These are phyloP conservation scores for Venusia cambrica DNA, from an alignment of 2,888 invertebrate genomes.

Conservation along the genomic window DNA sequence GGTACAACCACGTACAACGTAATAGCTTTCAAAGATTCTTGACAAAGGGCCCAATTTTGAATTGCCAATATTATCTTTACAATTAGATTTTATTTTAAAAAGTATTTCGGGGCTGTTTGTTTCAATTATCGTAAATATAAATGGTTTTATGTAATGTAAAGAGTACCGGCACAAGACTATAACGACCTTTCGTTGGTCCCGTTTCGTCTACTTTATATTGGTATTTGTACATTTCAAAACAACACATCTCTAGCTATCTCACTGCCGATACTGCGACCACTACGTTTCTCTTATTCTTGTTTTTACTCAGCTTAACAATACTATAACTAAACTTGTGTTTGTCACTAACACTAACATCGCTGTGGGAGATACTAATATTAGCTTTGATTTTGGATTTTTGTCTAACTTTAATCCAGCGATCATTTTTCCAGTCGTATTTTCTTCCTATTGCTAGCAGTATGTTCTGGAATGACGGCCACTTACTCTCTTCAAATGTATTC, in stretches of 20 bases:
- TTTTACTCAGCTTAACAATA: slow-evolving; percentile 65
- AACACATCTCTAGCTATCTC: slow-evolving; percentile 51
- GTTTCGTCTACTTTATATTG: slow-evolving; percentile 53
- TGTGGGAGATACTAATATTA: slow-evolving; percentile 22
- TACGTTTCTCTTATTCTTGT: slow-evolving; percentile 66
- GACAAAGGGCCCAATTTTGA: too few species aligned
- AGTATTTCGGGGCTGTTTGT: too few species aligned
- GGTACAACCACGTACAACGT: too few species aligned
- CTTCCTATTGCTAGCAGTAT: slow-evolving; percentile 63
- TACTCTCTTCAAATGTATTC: slow-evolving; percentile 19
- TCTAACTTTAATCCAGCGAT: slow-evolving; percentile 72
- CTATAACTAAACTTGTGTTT: slow-evolving; percentile 71
- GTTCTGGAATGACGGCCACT: slow-evolving; percentile 72
- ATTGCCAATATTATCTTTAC: too few species aligned
- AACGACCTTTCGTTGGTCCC: slow-evolving; percentile 65
- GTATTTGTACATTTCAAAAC: slow-evolving; percentile 33
- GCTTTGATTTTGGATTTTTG: slow-evolving; percentile 42
- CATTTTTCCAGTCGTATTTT: slow-evolving; percentile 74
- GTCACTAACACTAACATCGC: slow-evolving; percentile 46
- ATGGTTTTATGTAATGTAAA: too few species aligned
- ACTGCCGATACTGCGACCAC: slow-evolving; percentile 72
- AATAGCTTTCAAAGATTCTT: too few species aligned
- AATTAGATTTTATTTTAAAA: too few species aligned
- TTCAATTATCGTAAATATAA: too few species aligned
- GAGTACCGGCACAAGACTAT: too few species aligned